Evolutionary conservation across 2,888 invertebrate genomes (phyloP).

Genomic region (Spodoptera picta): DNA sequence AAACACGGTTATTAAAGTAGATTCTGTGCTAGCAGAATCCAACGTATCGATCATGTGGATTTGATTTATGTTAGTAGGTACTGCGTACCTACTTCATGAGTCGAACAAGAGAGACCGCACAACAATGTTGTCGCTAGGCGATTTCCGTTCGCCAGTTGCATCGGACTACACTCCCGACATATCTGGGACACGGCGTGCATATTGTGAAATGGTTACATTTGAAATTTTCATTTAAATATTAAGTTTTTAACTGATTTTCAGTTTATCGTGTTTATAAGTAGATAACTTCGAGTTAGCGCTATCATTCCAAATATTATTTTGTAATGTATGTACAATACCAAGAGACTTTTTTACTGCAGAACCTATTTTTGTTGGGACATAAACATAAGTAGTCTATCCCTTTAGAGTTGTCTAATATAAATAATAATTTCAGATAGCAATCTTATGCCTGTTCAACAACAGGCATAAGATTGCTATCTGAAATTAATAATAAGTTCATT

Average conservation of each 20-base stretch:
- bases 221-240: constrained; percentile 37
- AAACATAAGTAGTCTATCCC: too few species aligned
- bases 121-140: constrained; percentile 86
- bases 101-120: constrained; percentile 71
- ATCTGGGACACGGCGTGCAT: constrained; percentile 79
- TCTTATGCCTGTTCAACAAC: too few species aligned
- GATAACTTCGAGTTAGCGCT: too few species aligned
- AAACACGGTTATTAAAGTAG: background rate
- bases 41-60: constrained; percentile 33
- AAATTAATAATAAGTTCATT: too few species aligned
- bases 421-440: too few species aligned
- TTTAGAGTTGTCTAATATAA: background rate
- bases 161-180: constrained; percentile 75
- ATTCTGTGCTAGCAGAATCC: constrained; percentile 3
- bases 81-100: constrained; percentile 49
- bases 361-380: too few species aligned
- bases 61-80: constrained; percentile 33
- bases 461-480: too few species aligned
- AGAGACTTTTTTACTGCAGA: too few species aligned
- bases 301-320: too few species aligned
- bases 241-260: constrained; percentile 9
- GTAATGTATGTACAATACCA: too few species aligned
- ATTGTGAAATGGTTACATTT: constrained; percentile 61
- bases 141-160: constrained; percentile 83
- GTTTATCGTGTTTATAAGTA: background rate